Evolutionary conservation across 2,113 vertebrate genomes (phyloP).

Genomic region (Dipodomys spectabilis): DNA sequence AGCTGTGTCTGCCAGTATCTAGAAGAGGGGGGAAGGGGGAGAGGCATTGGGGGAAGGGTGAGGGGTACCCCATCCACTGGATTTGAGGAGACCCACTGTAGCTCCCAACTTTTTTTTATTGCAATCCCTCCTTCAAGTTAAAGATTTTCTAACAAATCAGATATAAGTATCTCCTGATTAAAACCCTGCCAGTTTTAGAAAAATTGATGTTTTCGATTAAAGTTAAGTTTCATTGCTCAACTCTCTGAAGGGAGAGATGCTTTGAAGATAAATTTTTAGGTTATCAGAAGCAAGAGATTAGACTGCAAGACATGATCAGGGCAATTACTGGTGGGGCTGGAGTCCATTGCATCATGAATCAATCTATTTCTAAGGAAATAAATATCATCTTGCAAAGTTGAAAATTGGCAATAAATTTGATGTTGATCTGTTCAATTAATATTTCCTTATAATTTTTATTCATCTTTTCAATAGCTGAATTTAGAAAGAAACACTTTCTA

Average conservation of each 20-base stretch:
- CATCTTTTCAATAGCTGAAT: background rate
- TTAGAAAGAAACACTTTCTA: background rate
- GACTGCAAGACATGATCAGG: background rate
- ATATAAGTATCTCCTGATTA: background rate
- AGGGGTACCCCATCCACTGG: background rate
- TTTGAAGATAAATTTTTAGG: background rate
- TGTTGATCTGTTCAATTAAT: background rate
- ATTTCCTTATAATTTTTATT: background rate
- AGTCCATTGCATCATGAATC: background rate
- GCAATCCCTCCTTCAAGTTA: too few relatives aligned
- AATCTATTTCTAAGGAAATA: background rate
- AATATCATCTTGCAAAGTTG: background rate
- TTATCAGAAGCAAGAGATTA: background rate
- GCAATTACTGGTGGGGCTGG: background rate
- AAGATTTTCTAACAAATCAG: too few relatives aligned
- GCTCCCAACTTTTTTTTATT: background rate
- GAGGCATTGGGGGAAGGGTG: too few relatives aligned
- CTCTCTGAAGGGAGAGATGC: background rate
- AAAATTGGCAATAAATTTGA: slow-evolving; percentile 15
- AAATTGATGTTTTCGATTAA: background rate
- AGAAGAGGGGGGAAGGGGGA: background rate
- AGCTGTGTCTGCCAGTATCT: background rate
- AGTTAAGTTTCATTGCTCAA: background rate
- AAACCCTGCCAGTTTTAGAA: background rate
- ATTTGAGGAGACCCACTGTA: background rate